Evolutionary conservation across 2,888 invertebrate species (phyloP).

Genomic region (Torymus texanus): DNA sequence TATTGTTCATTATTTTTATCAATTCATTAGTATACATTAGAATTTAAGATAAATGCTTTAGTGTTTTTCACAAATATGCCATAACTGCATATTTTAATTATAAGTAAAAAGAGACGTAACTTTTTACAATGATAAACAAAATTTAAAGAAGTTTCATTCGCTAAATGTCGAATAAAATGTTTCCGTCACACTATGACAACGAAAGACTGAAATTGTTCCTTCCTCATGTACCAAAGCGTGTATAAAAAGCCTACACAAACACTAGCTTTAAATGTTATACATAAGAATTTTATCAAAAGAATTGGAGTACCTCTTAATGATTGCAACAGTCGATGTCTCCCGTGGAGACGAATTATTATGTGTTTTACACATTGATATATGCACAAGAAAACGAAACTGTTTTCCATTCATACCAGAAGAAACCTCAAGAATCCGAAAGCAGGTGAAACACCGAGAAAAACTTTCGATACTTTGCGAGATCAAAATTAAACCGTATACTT

Average conservation of each 20-base stretch:
- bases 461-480: constrained; percentile 2
- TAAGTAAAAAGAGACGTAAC: too few relatives aligned
- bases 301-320: constrained; percentile 5
- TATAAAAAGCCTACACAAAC: constrained; percentile 32
- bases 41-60: too few relatives aligned
- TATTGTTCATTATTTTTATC: too few relatives aligned
- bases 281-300: constrained; percentile 16
- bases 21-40: too few relatives aligned
- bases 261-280: constrained; percentile 24
- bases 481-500: background rate
- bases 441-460: constrained; percentile 12
- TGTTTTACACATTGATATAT: constrained; percentile 21
- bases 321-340: constrained; percentile 16
- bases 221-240: constrained; percentile 44
- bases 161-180: constrained; percentile 23
- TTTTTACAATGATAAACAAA: background rate
- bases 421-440: background rate
- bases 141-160: constrained; percentile 29
- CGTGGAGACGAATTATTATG: constrained; percentile 10
- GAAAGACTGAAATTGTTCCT: constrained; percentile 46
- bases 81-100: too few relatives aligned
- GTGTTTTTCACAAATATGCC: too few relatives aligned
- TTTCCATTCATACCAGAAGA: background rate
- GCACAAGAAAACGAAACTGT: constrained; percentile 6
- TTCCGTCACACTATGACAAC: constrained; percentile 31